Conservation (phyloP, 92 coral and sea anemone species). For the Chrysogorgia sp. region DNA sequence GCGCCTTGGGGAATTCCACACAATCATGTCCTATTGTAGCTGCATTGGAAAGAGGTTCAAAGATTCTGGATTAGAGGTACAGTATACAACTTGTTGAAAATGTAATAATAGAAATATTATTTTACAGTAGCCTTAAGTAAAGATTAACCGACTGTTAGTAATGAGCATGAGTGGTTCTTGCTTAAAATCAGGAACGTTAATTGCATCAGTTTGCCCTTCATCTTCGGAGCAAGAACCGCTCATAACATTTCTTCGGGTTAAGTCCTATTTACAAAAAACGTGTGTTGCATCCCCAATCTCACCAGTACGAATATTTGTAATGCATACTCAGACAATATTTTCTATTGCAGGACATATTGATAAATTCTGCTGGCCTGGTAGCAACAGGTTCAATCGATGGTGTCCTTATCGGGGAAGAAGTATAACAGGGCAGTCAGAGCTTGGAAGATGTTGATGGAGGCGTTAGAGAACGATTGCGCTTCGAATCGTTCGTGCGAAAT, state of each 20-base stretch:
- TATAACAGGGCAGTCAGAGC: constrained; percentile 36
- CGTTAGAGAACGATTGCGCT: constrained; percentile 25
- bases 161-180: constrained; percentile 24
- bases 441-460: constrained; percentile 43
- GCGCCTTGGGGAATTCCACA: constrained; percentile 30
- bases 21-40: constrained; percentile 39
- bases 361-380: constrained; percentile 37
- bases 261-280: background rate
- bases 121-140: constrained; percentile 10
- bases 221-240: constrained; percentile 30
- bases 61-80: constrained; percentile 35
- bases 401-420: constrained; percentile 39
- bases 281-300: constrained; percentile 1
- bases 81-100: background rate
- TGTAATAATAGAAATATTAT: constrained; percentile 16
- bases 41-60: constrained; percentile 40
- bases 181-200: constrained; percentile 21
- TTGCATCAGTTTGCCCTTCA: constrained; percentile 22
- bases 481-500: constrained; percentile 22
- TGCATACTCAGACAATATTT: constrained; percentile 13
- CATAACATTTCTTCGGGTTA: background rate
- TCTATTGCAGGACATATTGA: constrained; percentile 30
- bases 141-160: background rate
- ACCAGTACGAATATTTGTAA: constrained; percentile 13
- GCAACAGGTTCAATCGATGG: constrained; percentile 39